Conservation (phyloP, 2,113 vertebrate genomes). For the Coracopsis vasa region DNA sequence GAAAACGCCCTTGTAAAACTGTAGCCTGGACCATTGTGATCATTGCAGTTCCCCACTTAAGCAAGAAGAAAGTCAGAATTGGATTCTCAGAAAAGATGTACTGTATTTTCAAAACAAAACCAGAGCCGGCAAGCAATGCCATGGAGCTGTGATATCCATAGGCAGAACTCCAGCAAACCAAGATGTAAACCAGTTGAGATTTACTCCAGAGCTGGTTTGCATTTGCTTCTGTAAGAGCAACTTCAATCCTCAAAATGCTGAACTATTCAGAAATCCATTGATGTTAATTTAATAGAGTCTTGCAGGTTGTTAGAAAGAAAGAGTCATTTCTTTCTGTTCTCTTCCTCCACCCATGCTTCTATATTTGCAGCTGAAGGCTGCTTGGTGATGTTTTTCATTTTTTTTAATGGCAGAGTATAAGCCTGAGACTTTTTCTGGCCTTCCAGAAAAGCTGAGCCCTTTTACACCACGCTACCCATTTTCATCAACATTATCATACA, state of each 20-base stretch:
- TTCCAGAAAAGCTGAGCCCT: background rate
- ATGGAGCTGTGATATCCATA: background rate
- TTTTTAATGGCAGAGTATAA: background rate
- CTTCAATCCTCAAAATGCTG: background rate
- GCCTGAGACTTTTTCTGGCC: background rate
- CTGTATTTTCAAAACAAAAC: background rate
- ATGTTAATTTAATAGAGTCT: background rate
- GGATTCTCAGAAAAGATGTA: background rate
- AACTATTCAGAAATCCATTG: background rate
- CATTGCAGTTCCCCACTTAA: background rate
- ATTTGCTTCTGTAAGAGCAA: background rate
- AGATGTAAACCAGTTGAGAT: background rate
- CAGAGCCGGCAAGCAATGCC: background rate
- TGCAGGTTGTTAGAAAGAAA: background rate
- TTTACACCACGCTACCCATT: background rate
- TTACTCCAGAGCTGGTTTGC: background rate
- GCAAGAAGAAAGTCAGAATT: background rate
- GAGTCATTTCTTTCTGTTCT: background rate
- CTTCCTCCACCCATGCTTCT: background rate
- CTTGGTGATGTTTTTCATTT: background rate
- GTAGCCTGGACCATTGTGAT: background rate
- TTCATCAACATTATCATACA: background rate
- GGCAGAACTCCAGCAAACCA: background rate
- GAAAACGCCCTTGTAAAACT: constrained; percentile 33
- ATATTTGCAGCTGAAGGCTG: background rate